Percentiles rank a stretch among this genome's conserved stretches.
phyloP scores from a whole-genome alignment of 1,140 invertebrate genomes.

The Ganaspis sp. region DNA sequence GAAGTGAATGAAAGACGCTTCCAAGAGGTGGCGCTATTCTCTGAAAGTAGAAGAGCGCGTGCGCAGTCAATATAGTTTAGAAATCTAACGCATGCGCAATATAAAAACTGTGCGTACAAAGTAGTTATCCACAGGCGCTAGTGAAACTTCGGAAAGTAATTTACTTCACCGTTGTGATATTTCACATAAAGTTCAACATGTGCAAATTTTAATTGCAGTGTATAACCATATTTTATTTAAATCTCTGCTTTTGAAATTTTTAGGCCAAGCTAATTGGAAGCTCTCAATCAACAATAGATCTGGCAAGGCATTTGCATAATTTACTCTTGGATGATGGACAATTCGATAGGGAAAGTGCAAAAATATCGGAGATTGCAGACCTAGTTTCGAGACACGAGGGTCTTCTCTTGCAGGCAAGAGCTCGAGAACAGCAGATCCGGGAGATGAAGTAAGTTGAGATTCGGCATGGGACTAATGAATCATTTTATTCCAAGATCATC shows the following conservation, averaged over 20 bases:
- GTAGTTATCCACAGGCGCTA: too few relatives aligned
- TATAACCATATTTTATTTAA: neutral
- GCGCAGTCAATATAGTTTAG: too few relatives aligned
- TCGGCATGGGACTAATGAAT: neutral
- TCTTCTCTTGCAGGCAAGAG: slow-evolving; percentile 83
- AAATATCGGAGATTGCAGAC: slow-evolving; percentile 81
- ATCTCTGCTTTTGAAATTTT: neutral
- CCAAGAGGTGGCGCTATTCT: too few relatives aligned
- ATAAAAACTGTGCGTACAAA: too few relatives aligned
- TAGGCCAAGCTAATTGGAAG: slow-evolving; percentile 82
- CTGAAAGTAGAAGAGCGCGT: too few relatives aligned
- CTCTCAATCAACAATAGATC: slow-evolving; percentile 85
- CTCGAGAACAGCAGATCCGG: slow-evolving; percentile 84
- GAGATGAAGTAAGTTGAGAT: slow-evolving; percentile 80
- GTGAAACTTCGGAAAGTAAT: too few relatives aligned
- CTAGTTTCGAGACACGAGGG: slow-evolving; percentile 82
- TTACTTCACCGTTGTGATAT: too few relatives aligned
- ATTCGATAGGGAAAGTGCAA: slow-evolving; percentile 81
- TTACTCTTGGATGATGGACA: slow-evolving; percentile 85
- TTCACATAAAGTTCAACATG: too few relatives aligned
- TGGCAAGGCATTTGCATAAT: slow-evolving; percentile 86
- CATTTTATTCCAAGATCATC: slow-evolving; percentile 19
- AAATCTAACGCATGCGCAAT: too few relatives aligned
- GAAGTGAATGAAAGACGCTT: too few relatives aligned
- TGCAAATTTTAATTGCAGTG: too few relatives aligned